Evolutionary conservation across 2,113 vertebrate species (phyloP).

Genomic region (Anser brachyrhynchus): DNA sequence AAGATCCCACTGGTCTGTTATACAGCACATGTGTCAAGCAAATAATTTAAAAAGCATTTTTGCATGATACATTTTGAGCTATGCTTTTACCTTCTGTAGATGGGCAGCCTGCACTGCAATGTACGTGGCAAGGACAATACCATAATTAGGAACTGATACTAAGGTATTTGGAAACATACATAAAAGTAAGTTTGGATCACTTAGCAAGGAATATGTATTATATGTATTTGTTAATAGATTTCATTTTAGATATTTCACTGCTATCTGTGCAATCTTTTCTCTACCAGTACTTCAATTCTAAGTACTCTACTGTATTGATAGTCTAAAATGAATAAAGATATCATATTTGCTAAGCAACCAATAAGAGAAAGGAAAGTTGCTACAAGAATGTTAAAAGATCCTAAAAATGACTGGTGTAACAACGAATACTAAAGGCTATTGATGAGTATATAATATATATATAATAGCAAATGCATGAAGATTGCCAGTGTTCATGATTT

Average conservation of each 20-base stretch:
- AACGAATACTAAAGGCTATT: neutral
- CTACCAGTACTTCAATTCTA: neutral
- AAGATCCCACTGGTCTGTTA: neutral
- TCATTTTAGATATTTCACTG: neutral
- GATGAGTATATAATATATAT: neutral
- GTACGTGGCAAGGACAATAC: neutral
- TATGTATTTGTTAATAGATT: neutral
- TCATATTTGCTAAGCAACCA: neutral
- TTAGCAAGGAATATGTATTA: neutral
- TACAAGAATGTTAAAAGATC: neutral
- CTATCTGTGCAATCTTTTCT: neutral
- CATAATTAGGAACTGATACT: neutral
- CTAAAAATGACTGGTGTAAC: neutral
- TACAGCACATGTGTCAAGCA: conserved; percentile 1
- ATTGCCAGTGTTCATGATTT: neutral
- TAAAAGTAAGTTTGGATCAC: neutral
- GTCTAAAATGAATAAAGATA: neutral
- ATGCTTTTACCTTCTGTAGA: neutral
- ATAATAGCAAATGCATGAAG: neutral
- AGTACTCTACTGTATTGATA: neutral
- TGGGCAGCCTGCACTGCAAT: neutral
- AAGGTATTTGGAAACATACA: neutral
- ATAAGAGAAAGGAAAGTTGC: neutral
- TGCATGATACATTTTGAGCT: neutral
- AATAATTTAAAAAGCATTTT: neutral